phyloP scores from a whole-genome alignment of 2,888 invertebrate species.

The Epistrophe eligans region DNA sequence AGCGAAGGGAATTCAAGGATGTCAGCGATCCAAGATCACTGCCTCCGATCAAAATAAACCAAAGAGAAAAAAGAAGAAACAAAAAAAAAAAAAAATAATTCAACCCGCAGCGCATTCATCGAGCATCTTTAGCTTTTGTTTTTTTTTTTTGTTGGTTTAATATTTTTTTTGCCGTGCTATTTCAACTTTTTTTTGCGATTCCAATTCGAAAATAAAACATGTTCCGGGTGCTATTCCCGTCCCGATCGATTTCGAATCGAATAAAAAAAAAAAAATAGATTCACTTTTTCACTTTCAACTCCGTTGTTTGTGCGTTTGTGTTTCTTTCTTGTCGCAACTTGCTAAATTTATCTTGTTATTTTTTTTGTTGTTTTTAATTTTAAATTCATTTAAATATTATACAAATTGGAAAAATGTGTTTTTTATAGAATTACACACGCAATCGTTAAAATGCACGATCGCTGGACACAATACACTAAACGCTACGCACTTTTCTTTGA shows the following conservation, averaged over 20 bases:
- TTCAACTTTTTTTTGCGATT: conserved; percentile 47
- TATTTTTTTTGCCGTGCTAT: conserved; percentile 42
- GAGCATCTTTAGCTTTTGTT: conserved; percentile 43
- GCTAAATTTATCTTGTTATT: not conserved
- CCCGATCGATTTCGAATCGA: conserved; percentile 45
- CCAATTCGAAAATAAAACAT: conserved; percentile 70
- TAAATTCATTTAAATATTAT: not conserved
- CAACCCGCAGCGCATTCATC: conserved; percentile 47
- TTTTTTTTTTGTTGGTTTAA: conserved; percentile 26
- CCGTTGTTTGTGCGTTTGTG: not conserved
- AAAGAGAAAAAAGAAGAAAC: conserved; percentile 6
- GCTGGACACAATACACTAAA: not conserved
- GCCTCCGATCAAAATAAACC: conserved; percentile 64
- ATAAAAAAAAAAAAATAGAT: conserved; percentile 23
- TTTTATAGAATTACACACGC: not conserved
- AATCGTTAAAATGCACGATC: not conserved
- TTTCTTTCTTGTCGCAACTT: conserved; percentile 6
- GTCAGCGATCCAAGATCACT: conserved; percentile 75
- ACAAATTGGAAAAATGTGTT: conserved; percentile 8
- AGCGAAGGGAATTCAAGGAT: conserved; percentile 55
- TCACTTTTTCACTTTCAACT: conserved; percentile 44
- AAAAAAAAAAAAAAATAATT: conserved; percentile 35
- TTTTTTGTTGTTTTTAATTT: not conserved
- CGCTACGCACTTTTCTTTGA: conserved; percentile 43
- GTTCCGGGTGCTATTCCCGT: conserved; percentile 75